These are phyloP conservation scores for Minunthozetes semirufus DNA, from an alignment of 2,888 invertebrate genomes.

Conservation along the genomic window DNA sequence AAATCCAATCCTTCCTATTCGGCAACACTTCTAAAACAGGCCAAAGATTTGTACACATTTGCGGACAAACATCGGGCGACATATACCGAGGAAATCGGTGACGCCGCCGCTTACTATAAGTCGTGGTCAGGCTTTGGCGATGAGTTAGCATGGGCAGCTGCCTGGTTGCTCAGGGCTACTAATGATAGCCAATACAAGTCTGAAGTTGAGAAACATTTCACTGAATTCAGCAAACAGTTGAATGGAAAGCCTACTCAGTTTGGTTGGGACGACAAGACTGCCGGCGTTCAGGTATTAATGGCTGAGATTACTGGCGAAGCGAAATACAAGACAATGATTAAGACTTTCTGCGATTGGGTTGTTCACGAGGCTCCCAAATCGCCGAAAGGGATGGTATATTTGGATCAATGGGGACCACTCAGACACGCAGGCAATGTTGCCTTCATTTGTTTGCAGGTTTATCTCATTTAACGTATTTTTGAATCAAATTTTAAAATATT, in stretches of 20 bases:
- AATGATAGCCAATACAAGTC: background rate
- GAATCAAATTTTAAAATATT: background rate
- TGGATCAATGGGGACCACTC: background rate
- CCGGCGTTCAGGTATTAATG: background rate
- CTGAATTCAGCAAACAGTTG: background rate
- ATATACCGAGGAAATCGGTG: background rate
- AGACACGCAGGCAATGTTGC: background rate
- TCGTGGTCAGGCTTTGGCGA: background rate
- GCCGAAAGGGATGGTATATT: background rate
- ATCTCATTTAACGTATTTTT: background rate
- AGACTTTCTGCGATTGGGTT: background rate
- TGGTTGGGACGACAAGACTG: slow-evolving; percentile 2
- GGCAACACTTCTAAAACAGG: background rate
- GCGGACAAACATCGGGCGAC: background rate
- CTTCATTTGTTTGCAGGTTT: background rate
- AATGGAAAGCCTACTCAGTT: background rate
- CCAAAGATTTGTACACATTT: background rate
- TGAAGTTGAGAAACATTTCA: background rate
- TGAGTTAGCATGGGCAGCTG: background rate
- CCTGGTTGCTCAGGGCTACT: background rate
- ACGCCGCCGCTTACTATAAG: background rate
- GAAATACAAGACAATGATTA: background rate
- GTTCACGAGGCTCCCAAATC: background rate
- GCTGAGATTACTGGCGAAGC: background rate
- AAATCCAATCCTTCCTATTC: background rate